Evolutionary conservation across 2,888 invertebrate genomes (phyloP).

Genomic region (Chironomus riparius): DNA sequence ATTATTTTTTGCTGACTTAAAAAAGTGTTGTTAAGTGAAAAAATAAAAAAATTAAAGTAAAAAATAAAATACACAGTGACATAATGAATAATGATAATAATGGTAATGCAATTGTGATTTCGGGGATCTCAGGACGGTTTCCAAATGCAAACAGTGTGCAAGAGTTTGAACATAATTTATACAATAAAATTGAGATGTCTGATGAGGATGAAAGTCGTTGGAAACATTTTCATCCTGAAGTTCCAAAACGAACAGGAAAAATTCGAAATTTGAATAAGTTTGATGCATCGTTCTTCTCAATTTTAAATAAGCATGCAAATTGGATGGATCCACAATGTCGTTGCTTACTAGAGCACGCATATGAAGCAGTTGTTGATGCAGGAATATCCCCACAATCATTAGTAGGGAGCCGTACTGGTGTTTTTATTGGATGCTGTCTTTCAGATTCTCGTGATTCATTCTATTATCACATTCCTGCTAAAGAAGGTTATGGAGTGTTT

Average conservation of each 20-base stretch:
- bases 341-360: constrained; percentile 64
- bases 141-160: constrained; percentile 55
- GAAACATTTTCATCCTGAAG: constrained; percentile 60
- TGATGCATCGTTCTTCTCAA: constrained; percentile 66
- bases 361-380: constrained; percentile 70
- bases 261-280: constrained; percentile 61
- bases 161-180: constrained; percentile 54
- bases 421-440: constrained; percentile 61
- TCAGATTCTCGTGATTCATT: constrained; percentile 65
- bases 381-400: constrained; percentile 56
- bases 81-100: not conserved
- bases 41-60: too few species aligned
- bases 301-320: constrained; percentile 65
- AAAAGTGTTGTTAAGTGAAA: too few species aligned
- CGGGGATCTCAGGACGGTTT: constrained; percentile 52
- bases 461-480: constrained; percentile 33
- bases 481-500: constrained; percentile 19
- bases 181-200: constrained; percentile 65
- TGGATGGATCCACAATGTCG: constrained; percentile 72
- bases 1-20: too few species aligned
- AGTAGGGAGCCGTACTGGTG: constrained; percentile 60
- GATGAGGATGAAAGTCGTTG: constrained; percentile 70
- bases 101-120: constrained; percentile 49
- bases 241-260: constrained; percentile 66
- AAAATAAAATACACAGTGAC: too few species aligned